Base-by-base conservation (phyloP, 1,140 invertebrate genomes). In the Drosophila obscura region DNA sequence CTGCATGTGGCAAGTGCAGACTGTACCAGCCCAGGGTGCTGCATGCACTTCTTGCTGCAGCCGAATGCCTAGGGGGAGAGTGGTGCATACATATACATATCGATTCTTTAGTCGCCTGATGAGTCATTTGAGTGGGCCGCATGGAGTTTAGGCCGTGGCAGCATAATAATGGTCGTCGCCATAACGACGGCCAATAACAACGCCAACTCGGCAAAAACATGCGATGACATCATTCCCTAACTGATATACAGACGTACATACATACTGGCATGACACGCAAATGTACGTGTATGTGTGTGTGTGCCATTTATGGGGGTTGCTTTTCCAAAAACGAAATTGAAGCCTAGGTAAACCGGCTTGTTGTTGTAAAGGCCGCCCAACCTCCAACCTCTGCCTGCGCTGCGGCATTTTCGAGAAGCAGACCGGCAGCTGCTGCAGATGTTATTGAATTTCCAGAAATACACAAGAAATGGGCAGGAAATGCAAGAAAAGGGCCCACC, bases 291-390 rank as follows among this genome's bases (percentile, higher is more conserved):
- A 3, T 31, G 28, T 9, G 31, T 39, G 35, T 4, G 35, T 63
- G 26, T 49, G 44, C 53, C 49, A 46, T 75, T 53, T 58, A 39
- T 44, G 61, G 67, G 82, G 81, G 74, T 78, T 80, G 76, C 5
- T 73, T 73, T 74, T 45, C 44, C 35, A 26, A 69, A 28, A 63
- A 41, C 43, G 16, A 52, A 64, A 75, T 68, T 52, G 4, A 75
- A 68, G 52, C 83, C 82, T 85, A 79, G 82, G 82, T 57, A 78
- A 85, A 77, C 83, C 74, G 65, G 74, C 68, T 78, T 53, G 50
- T 43, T 71, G 59, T 67, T 28, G 51, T 44, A 61, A 44, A 15
- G 50, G 19, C 41, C 28, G 57, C 31, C 55, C 35, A 39, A 39
- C 15, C 16, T 11, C 39, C 28, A 39, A 39, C 15, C 16, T 11